Percentiles rank a stretch among this genome's conserved stretches.
Conservation (phyloP, 2,888 invertebrate genomes). For the Bombylius discolor region DNA sequence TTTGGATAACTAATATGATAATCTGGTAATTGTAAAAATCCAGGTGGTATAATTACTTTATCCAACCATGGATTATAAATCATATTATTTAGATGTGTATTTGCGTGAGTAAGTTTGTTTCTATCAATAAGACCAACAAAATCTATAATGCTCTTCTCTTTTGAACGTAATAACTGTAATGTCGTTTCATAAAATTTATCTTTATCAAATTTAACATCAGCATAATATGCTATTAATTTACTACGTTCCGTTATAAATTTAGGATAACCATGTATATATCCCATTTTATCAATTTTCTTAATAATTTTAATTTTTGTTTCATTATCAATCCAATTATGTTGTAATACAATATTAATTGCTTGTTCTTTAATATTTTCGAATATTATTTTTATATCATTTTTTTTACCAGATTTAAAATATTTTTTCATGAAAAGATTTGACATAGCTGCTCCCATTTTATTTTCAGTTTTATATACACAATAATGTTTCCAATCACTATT, state of each 20-base stretch:
- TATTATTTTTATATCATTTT: conserved; percentile 58
- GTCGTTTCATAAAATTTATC: conserved; percentile 73
- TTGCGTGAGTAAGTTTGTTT: too few species aligned
- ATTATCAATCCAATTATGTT: conserved; percentile 82
- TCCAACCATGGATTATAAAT: conserved; percentile 83
- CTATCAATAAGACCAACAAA: conserved; percentile 24
- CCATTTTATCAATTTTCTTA: conserved; percentile 78
- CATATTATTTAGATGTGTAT: conserved; percentile 55
- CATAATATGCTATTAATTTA: conserved; percentile 70
- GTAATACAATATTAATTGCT: conserved; percentile 45
- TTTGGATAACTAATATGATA: conserved; percentile 72
- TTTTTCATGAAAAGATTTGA: conserved; percentile 41
- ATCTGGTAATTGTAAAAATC: conserved; percentile 81
- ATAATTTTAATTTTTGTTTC: conserved; percentile 70
- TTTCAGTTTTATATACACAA: too few species aligned
- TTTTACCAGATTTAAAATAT: conserved; percentile 42
- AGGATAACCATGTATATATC: conserved; percentile 87
- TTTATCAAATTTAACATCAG: conserved; percentile 48
- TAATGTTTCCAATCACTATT: too few species aligned
- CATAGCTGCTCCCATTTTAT: too few species aligned
- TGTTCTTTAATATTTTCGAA: conserved; percentile 71
- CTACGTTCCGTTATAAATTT: conserved; percentile 69
- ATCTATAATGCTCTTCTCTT: conserved; percentile 41
- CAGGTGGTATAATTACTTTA: conserved; percentile 86
- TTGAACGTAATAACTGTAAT: conserved; percentile 58